These are phyloP conservation scores for Nycteola revayana DNA, from an alignment of 2,888 invertebrate genomes.

Conservation along the genomic window DNA sequence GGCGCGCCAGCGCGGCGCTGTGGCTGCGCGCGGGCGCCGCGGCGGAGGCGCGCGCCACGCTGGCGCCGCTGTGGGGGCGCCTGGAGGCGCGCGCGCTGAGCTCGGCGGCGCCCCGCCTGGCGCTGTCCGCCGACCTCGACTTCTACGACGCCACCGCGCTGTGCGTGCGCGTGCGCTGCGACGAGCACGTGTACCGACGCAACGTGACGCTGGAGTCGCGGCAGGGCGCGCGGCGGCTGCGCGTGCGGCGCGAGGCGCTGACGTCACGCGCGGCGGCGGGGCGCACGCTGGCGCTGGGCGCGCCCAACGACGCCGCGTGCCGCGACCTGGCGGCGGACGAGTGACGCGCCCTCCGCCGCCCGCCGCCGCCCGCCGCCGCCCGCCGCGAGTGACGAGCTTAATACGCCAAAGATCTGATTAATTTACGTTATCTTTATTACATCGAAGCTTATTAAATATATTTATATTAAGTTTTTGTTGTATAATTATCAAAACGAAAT, in stretches of 20 bases:
- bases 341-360: conserved; percentile 46
- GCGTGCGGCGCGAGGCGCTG: conserved; percentile 18
- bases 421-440: not conserved
- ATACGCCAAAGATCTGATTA: conserved; percentile 14
- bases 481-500: not conserved
- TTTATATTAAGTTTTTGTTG: not conserved
- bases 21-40: conserved; percentile 27
- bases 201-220: conserved; percentile 6
- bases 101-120: conserved; percentile 20
- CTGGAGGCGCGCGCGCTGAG: conserved; percentile 18
- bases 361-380: conserved; percentile 39
- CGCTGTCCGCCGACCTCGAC: conserved; percentile 52
- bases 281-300: conserved; percentile 48
- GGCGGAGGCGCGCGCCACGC: conserved; percentile 33
- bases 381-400: conserved; percentile 10
- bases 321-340: conserved; percentile 59
- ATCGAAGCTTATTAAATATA: not conserved
- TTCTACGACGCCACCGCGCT: conserved; percentile 57
- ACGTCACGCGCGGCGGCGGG: conserved; percentile 12
- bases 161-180: conserved; percentile 53
- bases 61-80: conserved; percentile 31
- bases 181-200: conserved; percentile 18
- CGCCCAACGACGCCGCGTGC: conserved; percentile 47
- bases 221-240: conserved; percentile 17
- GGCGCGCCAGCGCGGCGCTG: conserved; percentile 27